Evolutionary conservation across 2,888 invertebrate species (phyloP).

Genomic region (Heteromurus nitidus): DNA sequence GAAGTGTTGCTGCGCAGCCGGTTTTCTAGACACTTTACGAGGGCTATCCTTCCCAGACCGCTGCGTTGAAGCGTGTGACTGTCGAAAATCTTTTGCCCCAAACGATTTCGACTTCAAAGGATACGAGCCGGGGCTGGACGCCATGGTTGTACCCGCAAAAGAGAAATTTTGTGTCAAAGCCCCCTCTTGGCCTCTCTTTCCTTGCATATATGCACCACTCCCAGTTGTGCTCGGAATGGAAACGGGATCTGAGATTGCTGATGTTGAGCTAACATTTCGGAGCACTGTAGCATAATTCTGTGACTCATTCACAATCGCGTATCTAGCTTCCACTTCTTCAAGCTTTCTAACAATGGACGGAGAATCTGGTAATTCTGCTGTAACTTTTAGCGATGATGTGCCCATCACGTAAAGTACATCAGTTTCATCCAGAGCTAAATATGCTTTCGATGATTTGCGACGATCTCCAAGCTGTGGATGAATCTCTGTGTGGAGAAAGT

Average conservation of each 20-base stretch:
- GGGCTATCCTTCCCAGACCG: constrained; percentile 60
- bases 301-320: constrained; percentile 61
- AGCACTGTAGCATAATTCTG: constrained; percentile 26
- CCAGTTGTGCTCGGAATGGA: constrained; percentile 55
- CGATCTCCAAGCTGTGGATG: constrained; percentile 37
- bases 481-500: constrained; percentile 10
- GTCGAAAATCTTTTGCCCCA: constrained; percentile 64
- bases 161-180: constrained; percentile 62
- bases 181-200: neutral
- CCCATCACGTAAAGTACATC: constrained; percentile 73
- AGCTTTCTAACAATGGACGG: constrained; percentile 68
- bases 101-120: constrained; percentile 64
- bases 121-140: constrained; percentile 34
- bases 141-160: constrained; percentile 47
- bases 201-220: constrained; percentile 35
- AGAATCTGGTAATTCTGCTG: constrained; percentile 72
- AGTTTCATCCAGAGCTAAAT: constrained; percentile 72
- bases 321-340: constrained; percentile 66
- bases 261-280: constrained; percentile 56
- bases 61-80: neutral
- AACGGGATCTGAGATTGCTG: constrained; percentile 65
- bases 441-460: constrained; percentile 64
- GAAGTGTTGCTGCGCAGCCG: constrained; percentile 13
- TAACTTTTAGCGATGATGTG: constrained; percentile 66
- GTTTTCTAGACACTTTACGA: constrained; percentile 52